These are phyloP conservation scores for Melieria crassipennis DNA, from an alignment of 2,888 invertebrate genomes.

Conservation along the genomic window DNA sequence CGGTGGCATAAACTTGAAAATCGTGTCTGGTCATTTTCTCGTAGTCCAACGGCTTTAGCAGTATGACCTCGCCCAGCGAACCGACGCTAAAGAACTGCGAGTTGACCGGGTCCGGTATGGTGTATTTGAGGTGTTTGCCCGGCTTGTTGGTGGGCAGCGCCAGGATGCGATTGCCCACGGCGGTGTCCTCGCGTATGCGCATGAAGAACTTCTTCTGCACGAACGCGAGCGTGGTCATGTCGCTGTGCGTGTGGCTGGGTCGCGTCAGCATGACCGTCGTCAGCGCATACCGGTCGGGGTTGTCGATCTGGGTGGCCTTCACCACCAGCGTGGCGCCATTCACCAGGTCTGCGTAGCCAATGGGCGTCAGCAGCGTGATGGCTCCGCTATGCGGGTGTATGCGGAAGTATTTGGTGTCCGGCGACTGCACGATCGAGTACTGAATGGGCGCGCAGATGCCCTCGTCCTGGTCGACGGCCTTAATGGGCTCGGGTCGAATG, in stretches of 20 bases:
- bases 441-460: conserved; percentile 65
- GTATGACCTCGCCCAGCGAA: conserved; percentile 80
- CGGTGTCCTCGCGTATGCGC: conserved; percentile 79
- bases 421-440: conserved; percentile 64
- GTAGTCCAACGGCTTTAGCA: conserved; percentile 81
- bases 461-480: conserved; percentile 78
- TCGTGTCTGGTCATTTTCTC: conserved; percentile 77
- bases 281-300: conserved; percentile 87
- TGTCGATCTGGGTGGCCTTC: conserved; percentile 85
- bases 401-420: conserved; percentile 64
- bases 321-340: conserved; percentile 83
- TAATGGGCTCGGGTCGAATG: conserved; percentile 77
- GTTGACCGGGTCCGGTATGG: conserved; percentile 78
- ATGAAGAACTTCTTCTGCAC: conserved; percentile 76
- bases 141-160: conserved; percentile 76
- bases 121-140: conserved; percentile 76
- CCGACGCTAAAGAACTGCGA: conserved; percentile 81
- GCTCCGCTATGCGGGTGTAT: conserved; percentile 63
- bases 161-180: conserved; percentile 77
- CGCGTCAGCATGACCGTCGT: conserved; percentile 79
- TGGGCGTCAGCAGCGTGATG: conserved; percentile 60
- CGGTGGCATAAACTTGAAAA: conserved; percentile 85
- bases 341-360: conserved; percentile 68
- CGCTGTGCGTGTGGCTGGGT: conserved; percentile 51
- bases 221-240: conserved; percentile 69